phyloP scores from a whole-genome alignment of 2,888 invertebrate genomes.

The Stenodera caucasica region DNA sequence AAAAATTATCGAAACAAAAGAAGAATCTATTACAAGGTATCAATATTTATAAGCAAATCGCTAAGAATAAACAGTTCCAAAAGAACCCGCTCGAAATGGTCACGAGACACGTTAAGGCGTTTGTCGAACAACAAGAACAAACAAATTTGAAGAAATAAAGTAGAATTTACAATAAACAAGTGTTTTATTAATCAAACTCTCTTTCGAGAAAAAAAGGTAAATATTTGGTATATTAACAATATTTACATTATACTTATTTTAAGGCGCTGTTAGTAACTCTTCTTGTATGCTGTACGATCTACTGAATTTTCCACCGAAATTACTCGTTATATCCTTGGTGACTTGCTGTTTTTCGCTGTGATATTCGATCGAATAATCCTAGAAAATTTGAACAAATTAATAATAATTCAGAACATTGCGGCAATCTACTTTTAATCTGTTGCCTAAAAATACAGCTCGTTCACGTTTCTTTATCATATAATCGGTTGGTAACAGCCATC shows the following conservation, averaged over 20 bases:
- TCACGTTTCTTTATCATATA: conserved; percentile 93
- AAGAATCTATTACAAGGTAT: conserved; percentile 42
- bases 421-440: conserved; percentile 70
- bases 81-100: conserved; percentile 43
- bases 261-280: conserved; percentile 66
- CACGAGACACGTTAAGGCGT: conserved; percentile 40
- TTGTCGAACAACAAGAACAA: conserved; percentile 33
- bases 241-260: conserved; percentile 1
- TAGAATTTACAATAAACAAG: neutral
- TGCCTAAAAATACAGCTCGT: conserved; percentile 81
- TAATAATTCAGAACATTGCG: neutral
- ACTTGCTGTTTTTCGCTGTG: conserved; percentile 70
- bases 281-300: conserved; percentile 85
- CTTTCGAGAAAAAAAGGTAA: neutral
- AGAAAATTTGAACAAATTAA: conserved; percentile 27
- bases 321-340: conserved; percentile 62
- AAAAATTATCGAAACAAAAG: conserved; percentile 42
- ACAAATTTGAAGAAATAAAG: conserved; percentile 1
- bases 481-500: conserved; percentile 92
- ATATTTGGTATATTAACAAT: conserved; percentile 1
- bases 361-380: conserved; percentile 81
- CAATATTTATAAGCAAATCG: conserved; percentile 41
- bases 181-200: conserved; percentile 4
- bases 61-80: conserved; percentile 41
- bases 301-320: conserved; percentile 63